Base-by-base conservation (phyloP, 2,888 invertebrate genomes). In the Zygaena filipendulae region DNA sequence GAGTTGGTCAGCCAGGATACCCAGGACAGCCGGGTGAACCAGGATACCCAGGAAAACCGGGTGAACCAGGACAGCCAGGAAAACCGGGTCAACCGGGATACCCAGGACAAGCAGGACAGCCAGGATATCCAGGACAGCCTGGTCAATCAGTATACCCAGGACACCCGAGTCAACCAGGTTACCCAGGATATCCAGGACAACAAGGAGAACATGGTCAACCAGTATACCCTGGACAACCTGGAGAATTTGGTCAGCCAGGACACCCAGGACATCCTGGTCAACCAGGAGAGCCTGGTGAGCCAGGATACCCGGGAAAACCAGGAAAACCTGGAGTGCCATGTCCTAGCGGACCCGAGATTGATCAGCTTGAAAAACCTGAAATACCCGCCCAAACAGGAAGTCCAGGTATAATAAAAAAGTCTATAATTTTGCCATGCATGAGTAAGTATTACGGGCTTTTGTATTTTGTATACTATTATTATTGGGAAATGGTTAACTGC, bases 21-120 rank as follows among this genome's bases (percentile, higher is more conserved):
- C 45, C 43, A n/a, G 45, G 43, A 8, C 25, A 36, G 52, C 71
- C 32, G 44, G 55, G 33, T 21, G 26, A 52, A 16, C 74, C 71
- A 10, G 64, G 60, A 3, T 41, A 35, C 21, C 71, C 69, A 18
- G 52, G 48, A 19, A 34, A 42, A 10, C 39, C 31, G 10, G 39
- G 38, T 9, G 39, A 42, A 20, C 40, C 43, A 16, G 40, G 39
- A 24, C 16, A 19, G 10, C 27, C 32, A 13, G 29, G 40, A 19
- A 25, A 38, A 19, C 51, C 40, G 27, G 46, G 18, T 27, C 32
- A 27, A 33, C 48, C 29, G 29, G 45, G 22, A 20, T 21, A 11
- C 23, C 46, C 30, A 30, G 42, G 20, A 26, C 39, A 27, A 27
- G 37, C 30, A 23, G 40, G 42, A 9, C 23, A 28, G 23, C 44